phyloP scores from a whole-genome alignment of 2,888 invertebrate species.

The Anorthoa munda region DNA sequence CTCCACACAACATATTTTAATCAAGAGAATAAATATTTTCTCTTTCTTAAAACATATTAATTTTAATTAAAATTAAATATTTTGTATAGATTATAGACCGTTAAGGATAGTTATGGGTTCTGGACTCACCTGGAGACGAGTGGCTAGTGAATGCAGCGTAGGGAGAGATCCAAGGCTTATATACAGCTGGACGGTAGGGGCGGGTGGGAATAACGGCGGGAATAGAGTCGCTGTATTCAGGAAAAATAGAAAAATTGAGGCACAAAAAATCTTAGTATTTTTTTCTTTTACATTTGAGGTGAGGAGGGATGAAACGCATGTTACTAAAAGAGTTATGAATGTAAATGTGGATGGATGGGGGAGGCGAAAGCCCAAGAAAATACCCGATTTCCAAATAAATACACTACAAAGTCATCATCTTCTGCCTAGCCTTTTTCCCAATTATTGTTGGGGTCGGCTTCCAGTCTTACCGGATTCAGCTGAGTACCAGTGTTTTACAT shows the following conservation, averaged over 20 bases:
- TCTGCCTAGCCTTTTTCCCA: too few relatives aligned
- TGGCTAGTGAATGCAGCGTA: conserved; percentile 53
- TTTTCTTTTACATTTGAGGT: not conserved
- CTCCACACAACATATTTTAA: not conserved
- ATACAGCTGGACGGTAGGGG: conserved; percentile 55
- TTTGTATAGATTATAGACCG: not conserved
- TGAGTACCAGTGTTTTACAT: too few relatives aligned
- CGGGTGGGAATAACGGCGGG: conserved; percentile 51
- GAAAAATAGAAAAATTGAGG: not conserved
- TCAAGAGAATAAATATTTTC: conserved; percentile 3
- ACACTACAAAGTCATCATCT: too few relatives aligned
- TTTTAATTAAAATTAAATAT: conserved; percentile 6
- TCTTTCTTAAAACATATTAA: not conserved
- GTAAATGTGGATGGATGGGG: too few relatives aligned
- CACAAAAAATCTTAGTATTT: not conserved
- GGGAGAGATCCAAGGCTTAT: conserved; percentile 40
- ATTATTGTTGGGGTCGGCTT: too few relatives aligned
- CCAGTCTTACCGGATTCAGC: too few relatives aligned
- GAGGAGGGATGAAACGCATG: too few relatives aligned
- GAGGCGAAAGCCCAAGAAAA: too few relatives aligned
- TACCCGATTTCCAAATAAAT: too few relatives aligned
- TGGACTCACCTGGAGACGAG: conserved; percentile 52
- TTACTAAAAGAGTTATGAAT: too few relatives aligned
- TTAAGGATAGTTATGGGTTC: conserved; percentile 9
- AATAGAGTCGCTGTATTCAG: conserved; percentile 19